phyloP scores from a whole-genome alignment of 37 sponge, comb jelly and placozoan genomes.

The Mnemiopsis leidyi region DNA sequence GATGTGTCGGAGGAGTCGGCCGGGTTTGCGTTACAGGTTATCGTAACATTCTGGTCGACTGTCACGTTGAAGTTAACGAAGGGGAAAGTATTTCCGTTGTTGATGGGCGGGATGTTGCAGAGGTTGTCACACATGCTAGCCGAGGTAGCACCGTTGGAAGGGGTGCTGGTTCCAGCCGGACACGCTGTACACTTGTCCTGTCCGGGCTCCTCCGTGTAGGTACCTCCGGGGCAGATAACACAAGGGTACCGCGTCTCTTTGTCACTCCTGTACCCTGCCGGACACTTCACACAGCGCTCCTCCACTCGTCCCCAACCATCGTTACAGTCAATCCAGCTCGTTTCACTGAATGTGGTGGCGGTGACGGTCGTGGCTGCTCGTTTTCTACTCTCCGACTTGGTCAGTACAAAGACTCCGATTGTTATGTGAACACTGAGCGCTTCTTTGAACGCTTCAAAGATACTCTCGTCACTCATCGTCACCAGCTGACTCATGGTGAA shows the following conservation, averaged over 20 bases:
- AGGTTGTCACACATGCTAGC: not conserved
- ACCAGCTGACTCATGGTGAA: conserved; percentile 2
- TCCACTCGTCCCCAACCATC: conserved; percentile 53
- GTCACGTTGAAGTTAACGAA: conserved; percentile 29
- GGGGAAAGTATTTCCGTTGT: conserved; percentile 17
- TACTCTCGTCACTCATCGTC: not conserved
- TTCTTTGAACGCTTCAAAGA: not conserved
- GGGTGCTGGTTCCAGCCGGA: conserved; percentile 21
- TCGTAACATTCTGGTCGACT: not conserved
- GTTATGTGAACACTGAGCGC: not conserved
- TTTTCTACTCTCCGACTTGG: not conserved
- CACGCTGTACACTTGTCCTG: conserved; percentile 4
- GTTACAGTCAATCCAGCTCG: conserved; percentile 41
- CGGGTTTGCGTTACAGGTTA: conserved; percentile 34
- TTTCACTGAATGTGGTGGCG: not conserved
- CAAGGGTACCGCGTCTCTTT: conserved; percentile 58
- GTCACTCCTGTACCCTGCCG: conserved; percentile 40
- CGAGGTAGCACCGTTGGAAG: conserved; percentile 15
- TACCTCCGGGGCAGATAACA: not conserved
- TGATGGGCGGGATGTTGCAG: not conserved
- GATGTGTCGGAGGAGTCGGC: not conserved
- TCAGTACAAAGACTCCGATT: not conserved
- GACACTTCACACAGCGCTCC: conserved; percentile 56
- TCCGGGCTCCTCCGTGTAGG: not conserved
- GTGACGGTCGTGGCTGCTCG: not conserved